Percentiles rank a stretch among this genome's conserved stretches.
phyloP scores from a whole-genome alignment of 2,797 vertebrate genomes.

The Amblyopsis hoosieri region DNA sequence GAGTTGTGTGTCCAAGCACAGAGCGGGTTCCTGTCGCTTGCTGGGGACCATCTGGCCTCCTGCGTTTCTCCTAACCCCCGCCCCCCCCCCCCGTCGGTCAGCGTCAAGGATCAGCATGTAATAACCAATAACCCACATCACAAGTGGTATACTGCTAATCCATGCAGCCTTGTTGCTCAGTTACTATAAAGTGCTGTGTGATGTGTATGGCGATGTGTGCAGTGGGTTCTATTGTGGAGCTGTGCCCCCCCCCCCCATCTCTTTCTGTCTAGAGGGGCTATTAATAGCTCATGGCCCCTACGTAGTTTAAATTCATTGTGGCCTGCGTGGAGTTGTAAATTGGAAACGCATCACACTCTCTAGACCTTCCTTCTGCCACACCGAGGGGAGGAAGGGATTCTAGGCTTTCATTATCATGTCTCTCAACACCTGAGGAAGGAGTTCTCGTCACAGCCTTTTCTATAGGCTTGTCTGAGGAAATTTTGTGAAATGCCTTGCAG shows the following conservation, averaged over 20 bases:
- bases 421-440: constrained; percentile 33
- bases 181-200: constrained; percentile 1
- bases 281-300: constrained; percentile 68
- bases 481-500: not conserved
- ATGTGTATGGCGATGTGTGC: constrained; percentile 38
- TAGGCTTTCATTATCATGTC: constrained; percentile 32
- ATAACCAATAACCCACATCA: constrained; percentile 49
- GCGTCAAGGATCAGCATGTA: constrained; percentile 58
- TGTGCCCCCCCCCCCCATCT: constrained; percentile 41
- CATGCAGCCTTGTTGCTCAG: constrained; percentile 14
- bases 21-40: constrained; percentile 19
- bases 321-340: constrained; percentile 59
- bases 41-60: constrained; percentile 37
- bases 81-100: constrained; percentile 3
- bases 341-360: constrained; percentile 49
- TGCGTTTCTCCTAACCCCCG: not conserved
- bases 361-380: constrained; percentile 25
- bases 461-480: not conserved
- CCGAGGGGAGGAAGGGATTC: constrained; percentile 28
- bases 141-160: constrained; percentile 55
- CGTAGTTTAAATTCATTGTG: constrained; percentile 73
- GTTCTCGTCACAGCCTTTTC: constrained; percentile 52
- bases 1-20: constrained; percentile 29
- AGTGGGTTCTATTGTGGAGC: constrained; percentile 56
- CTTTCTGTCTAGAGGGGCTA: constrained; percentile 63